Conservation (phyloP, 2,797 vertebrate genomes). For the Ctenopoma kingsleyae region DNA sequence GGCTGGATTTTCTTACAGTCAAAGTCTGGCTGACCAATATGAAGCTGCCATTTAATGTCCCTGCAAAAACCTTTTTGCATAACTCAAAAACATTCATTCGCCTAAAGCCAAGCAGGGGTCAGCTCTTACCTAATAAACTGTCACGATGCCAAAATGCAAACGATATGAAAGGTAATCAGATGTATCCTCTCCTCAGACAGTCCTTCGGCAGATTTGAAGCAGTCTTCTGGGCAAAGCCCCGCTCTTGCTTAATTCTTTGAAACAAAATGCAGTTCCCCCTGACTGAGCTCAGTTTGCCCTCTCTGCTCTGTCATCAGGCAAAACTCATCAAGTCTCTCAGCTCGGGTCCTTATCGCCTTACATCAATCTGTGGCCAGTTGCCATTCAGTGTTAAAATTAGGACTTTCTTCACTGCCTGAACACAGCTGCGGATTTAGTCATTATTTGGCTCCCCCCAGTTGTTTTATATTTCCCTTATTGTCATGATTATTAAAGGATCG, state of each 20-base stretch:
- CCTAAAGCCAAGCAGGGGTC: constrained; percentile 27
- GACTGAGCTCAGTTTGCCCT: constrained; percentile 5
- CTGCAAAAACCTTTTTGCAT: constrained; percentile 37
- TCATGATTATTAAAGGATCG: constrained; percentile 1
- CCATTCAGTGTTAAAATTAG: constrained; percentile 45
- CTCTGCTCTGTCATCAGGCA: constrained; percentile 42
- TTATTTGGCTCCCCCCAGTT: background rate
- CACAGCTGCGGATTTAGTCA: constrained; percentile 40
- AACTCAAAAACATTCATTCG: constrained; percentile 18
- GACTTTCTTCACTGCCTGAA: constrained; percentile 25
- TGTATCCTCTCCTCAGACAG: constrained; percentile 33
- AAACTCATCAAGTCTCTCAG: constrained; percentile 47
- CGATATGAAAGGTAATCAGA: constrained; percentile 43
- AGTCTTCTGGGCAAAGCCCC: constrained; percentile 32
- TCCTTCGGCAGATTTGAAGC: constrained; percentile 21
- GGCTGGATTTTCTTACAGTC: background rate
- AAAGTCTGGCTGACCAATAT: background rate
- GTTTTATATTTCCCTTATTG: background rate
- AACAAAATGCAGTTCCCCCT: constrained; percentile 19
- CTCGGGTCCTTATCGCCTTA: constrained; percentile 45
- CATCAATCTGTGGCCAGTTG: constrained; percentile 47
- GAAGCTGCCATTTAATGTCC: constrained; percentile 8
- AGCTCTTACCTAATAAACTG: constrained; percentile 59
- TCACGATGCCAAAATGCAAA: constrained; percentile 37
- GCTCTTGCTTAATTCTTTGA: constrained; percentile 32